Percentiles rank a stretch among this genome's conserved stretches.
Conservation (phyloP, 2,113 vertebrate genomes). For the Barbus barbus region DNA sequence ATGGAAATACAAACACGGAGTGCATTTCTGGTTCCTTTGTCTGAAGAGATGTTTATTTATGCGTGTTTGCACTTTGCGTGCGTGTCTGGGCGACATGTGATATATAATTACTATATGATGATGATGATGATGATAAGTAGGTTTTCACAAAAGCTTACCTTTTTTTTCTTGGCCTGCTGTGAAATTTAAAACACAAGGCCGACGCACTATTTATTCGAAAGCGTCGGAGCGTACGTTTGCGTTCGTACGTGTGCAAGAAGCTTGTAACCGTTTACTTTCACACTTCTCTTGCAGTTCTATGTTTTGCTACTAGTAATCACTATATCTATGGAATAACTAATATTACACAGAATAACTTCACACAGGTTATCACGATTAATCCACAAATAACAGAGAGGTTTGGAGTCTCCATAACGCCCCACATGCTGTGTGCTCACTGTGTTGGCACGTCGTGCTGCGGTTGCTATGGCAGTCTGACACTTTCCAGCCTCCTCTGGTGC, state of each 20-base stretch:
- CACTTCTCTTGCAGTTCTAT: conserved; percentile 57
- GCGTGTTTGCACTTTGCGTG: conserved; percentile 41
- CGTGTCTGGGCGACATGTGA: conserved; percentile 14
- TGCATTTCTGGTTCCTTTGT: conserved; percentile 39
- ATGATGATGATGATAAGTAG: conserved; percentile 31
- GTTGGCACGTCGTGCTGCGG: conserved; percentile 7
- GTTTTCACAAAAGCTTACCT: conserved; percentile 45
- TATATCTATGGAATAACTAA: conserved; percentile 11
- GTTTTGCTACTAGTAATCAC: conserved; percentile 66
- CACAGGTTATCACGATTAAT: conserved; percentile 7
- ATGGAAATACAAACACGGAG: background rate
- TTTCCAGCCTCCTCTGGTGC: background rate
- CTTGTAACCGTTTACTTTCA: conserved; percentile 52
- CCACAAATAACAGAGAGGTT: background rate
- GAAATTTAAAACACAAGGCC: conserved; percentile 22
- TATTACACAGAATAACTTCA: conserved; percentile 1
- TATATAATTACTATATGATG: conserved; percentile 42
- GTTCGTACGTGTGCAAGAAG: conserved; percentile 4
- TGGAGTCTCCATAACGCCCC: conserved; percentile 29
- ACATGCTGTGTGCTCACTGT: background rate
- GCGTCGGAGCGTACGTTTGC: conserved; percentile 23
- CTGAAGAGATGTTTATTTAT: conserved; percentile 40
- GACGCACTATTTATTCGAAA: conserved; percentile 35
- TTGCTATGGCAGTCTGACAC: conserved; percentile 32
- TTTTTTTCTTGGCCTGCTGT: conserved; percentile 31